Evolutionary conservation across 2,113 vertebrate genomes (phyloP).

Genomic region (Toxotes jaculatrix): DNA sequence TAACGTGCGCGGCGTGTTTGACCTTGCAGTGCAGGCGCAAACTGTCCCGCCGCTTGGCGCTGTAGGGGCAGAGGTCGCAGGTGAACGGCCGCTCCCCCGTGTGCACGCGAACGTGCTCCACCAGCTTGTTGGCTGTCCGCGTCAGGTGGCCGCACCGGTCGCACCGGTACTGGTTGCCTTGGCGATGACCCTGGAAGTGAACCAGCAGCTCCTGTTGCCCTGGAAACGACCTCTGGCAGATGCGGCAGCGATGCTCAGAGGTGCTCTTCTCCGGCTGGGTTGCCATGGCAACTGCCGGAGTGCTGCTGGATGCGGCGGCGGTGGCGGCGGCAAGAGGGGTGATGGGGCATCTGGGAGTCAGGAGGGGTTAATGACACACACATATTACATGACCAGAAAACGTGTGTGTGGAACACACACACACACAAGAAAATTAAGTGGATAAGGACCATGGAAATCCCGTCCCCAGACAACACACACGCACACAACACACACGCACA

Average conservation of each 20-base stretch:
- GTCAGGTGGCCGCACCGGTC: constrained; percentile 99
- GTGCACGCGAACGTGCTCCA: constrained; percentile 98
- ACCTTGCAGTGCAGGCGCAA: constrained; percentile 99
- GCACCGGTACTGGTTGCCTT: constrained; percentile 99
- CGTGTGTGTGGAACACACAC: background rate
- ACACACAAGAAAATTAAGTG: background rate
- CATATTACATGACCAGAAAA: background rate
- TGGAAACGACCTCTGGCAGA: constrained; percentile 97
- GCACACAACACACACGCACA: background rate
- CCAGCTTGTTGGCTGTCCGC: constrained; percentile 99
- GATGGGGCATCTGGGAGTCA: constrained; percentile 68
- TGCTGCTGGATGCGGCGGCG: constrained; percentile 82
- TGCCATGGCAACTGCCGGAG: constrained; percentile 88
- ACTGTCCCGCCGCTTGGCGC: constrained; percentile 99
- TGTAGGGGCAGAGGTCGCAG: constrained; percentile 98
- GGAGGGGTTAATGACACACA: constrained; percentile 36
- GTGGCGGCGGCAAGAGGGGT: constrained; percentile 46
- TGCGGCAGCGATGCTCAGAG: constrained; percentile 94
- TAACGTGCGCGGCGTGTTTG: constrained; percentile 92
- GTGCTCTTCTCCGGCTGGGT: constrained; percentile 64
- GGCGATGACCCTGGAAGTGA: constrained; percentile 97
- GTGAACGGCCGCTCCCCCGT: constrained; percentile 98
- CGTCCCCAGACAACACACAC: background rate
- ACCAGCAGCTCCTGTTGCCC: constrained; percentile 97
- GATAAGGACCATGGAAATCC: no score